Evolutionary conservation across 2,113 vertebrate species (phyloP).

Genomic region (Scomber scombrus): DNA sequence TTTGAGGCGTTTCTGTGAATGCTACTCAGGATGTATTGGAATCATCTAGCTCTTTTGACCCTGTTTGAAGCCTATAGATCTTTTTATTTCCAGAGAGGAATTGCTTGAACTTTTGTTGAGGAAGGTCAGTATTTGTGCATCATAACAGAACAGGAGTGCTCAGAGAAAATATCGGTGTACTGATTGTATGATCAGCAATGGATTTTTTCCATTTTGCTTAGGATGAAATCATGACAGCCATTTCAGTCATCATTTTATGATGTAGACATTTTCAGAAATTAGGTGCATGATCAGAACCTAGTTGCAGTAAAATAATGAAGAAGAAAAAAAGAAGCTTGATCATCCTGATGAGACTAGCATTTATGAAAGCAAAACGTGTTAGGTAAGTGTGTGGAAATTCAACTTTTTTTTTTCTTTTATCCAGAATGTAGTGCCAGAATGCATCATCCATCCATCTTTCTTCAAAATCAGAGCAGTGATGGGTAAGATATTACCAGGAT

Average conservation of each 20-base stretch:
- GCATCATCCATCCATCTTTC: too few species aligned
- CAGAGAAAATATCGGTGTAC: slow-evolving; percentile 14
- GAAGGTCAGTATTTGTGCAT: slow-evolving; percentile 44
- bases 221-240: not conserved
- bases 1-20: slow-evolving; percentile 50
- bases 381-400: too few species aligned
- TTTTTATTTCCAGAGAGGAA: slow-evolving; percentile 47
- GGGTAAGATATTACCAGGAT: not conserved
- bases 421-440: too few species aligned
- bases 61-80: slow-evolving; percentile 33
- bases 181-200: too few species aligned
- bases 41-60: slow-evolving; percentile 45
- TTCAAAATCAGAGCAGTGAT: not conserved
- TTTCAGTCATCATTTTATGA: not conserved
- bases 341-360: not conserved
- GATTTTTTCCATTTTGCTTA: slow-evolving; percentile 1
- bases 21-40: slow-evolving; percentile 40
- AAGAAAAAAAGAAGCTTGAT: not conserved
- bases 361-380: too few species aligned
- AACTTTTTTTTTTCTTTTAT: too few species aligned
- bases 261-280: not conserved
- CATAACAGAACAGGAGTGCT: not conserved
- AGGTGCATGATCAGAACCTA: not conserved
- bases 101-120: slow-evolving; percentile 44
- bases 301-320: not conserved